Base-by-base conservation (phyloP, 2,888 invertebrate species). In the Pristionchus exspectatus region DNA sequence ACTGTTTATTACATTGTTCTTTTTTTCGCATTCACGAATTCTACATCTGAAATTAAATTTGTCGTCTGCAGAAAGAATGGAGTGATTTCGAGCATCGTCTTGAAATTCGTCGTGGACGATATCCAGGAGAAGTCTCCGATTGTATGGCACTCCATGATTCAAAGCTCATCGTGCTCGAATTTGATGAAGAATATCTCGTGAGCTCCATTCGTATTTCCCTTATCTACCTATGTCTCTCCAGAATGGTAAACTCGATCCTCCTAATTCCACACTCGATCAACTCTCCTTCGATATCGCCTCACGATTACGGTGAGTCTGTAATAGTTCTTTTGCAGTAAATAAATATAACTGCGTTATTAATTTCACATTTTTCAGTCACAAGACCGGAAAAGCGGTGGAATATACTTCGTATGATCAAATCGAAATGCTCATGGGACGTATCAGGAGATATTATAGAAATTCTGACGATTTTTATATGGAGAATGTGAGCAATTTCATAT, bases 341-440 rank as follows among this genome's bases (percentile, higher is more conserved):
- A n/a, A 14, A n/a, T 30, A 2, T 69, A 5, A 30, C 24, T 30
- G 27, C 14, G 2, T 10, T 2, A n/a, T 69, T 69, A 14, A 27
- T 27, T 27, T 69, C n/a, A 69, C 30, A 69, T 77, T 0, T 44
- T 77, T 12, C 77, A 77, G 84, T 12, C 84, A 84, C 33, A 54
- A 59, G 21, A 84, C 84, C 16, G 59, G 59, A 21, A 84, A 84
- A n/a, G 56, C 56, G 16, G 84, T 84, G 16, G 84, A 84, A 21
- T 84, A 50, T 27, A 59, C 56, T 24, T 59, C 56, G 21, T 84
- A 24, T 56, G 84, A 84, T 44, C 54, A 56, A 18, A 50, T 84
- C 9, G 84, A 84, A 44, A 12, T 56, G 84, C 54, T 84, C 21
- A 30, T 56, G 30, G 84, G 84, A 56, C 12, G 14, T 27, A 30